phyloP scores from a whole-genome alignment of 2,797 vertebrate genomes.

The Cossypha heuglini region DNA sequence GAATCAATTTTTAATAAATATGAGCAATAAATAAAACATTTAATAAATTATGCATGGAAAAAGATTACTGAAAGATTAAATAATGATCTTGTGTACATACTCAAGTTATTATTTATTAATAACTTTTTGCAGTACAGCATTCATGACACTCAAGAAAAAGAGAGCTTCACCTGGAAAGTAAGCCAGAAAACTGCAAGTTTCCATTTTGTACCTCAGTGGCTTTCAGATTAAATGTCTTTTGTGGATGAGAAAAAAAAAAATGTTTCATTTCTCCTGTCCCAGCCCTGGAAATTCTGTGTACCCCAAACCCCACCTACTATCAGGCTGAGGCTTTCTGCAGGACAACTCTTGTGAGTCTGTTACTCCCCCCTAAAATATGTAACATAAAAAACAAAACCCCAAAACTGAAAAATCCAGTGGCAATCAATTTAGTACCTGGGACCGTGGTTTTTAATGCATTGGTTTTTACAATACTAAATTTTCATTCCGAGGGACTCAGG shows the following conservation, averaged over 20 bases:
- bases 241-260: neutral
- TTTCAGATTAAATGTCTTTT: neutral
- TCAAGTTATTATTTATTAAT: slow-evolving; percentile 75
- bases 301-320: neutral
- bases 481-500: neutral
- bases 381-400: neutral
- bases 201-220: neutral
- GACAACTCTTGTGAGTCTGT: neutral
- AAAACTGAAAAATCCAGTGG: neutral
- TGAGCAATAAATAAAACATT: slow-evolving; percentile 79
- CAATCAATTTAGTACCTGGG: neutral
- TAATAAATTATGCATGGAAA: slow-evolving; percentile 78
- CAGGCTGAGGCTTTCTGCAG: neutral
- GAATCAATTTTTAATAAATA: slow-evolving; percentile 81
- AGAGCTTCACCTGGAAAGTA: slow-evolving; percentile 5
- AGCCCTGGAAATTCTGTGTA: neutral
- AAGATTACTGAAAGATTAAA: slow-evolving; percentile 81
- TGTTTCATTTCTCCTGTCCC: neutral
- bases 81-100: slow-evolving; percentile 78
- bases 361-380: neutral
- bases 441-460: neutral
- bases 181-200: neutral
- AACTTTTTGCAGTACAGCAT: slow-evolving; percentile 49
- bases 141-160: neutral
- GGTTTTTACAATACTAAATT: neutral